Base-by-base conservation (phyloP, 2,113 vertebrate species). In the Phasianus colchicus region DNA sequence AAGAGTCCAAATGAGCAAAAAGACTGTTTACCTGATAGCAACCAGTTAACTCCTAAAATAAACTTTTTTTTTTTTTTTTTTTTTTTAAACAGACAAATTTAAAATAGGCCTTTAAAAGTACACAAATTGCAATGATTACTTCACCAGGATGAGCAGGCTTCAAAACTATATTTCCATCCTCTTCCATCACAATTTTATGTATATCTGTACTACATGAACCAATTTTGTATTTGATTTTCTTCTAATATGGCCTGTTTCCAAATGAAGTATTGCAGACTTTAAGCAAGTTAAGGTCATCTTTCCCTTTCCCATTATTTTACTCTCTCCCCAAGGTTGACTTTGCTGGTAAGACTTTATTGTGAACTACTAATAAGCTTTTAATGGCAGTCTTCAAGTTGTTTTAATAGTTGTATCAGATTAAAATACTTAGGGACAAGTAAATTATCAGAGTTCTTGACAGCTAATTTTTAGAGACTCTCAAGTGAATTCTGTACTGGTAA, bases 281-380 rank as follows among this genome's bases (percentile, higher is more conserved):
- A 91, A 58, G 54, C 57, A 86, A 86, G 40, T 21, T 72, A 95
- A 95, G 82, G 83, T 91, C 79, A 72, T 86, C 48, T 22, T 67
- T 71, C 69, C 48, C 34, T 30, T 52, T 71, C 34, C 47, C 60
- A 67, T 64, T 74, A 52, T 55, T 91, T 88, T 74, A 63, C 30
- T 42, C 92, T 55, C 13, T 83, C 29, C 14, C 13, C 45, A 83
- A 24, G 60, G 32, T 63, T 83, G 57, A 54, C 72, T 86, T 94
- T 80, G 30, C 52, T 38, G 14, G 65, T 69, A 93, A 32, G 76
- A 69, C 80, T 91, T 92, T 65, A 43, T 21, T 75, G 61, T 50
- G 61, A 83, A 67, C 15, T 52, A 61, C 69, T 83, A 95, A 86
- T 48, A 74, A 48, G 47, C 32, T 71, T 92, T 95, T 88, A 87